phyloP scores from a whole-genome alignment of 2,888 invertebrate species.

The Dendrolimus houi region DNA sequence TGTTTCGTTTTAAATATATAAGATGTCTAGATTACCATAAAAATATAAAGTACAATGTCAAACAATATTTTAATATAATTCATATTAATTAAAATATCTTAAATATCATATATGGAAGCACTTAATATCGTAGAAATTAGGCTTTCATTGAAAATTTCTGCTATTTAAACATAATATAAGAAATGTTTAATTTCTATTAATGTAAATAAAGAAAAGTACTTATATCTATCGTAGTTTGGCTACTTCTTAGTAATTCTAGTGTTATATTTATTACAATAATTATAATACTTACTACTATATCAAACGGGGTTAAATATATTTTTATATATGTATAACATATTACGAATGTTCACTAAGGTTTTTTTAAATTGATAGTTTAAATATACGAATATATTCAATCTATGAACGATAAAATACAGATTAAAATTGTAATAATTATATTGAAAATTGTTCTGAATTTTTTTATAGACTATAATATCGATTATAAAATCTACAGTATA shows the following conservation, averaged over 20 bases:
- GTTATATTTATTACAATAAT: background rate
- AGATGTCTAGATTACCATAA: background rate
- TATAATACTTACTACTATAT: background rate
- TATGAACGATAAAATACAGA: background rate
- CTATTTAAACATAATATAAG: background rate
- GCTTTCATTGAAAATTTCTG: constrained; percentile 2
- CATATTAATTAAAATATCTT: too few species aligned
- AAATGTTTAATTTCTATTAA: background rate
- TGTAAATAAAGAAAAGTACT: background rate
- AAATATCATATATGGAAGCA: constrained; percentile 22
- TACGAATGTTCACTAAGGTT: constrained; percentile 25
- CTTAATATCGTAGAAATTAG: constrained; percentile 14
- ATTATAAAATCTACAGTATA: constrained; percentile 28
- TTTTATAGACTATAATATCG: background rate
- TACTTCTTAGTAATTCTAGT: background rate
- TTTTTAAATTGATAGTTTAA: constrained; percentile 16
- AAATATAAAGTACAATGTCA: too few species aligned
- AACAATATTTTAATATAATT: too few species aligned
- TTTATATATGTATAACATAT: constrained; percentile 8
- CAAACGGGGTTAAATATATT: background rate
- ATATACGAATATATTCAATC: background rate
- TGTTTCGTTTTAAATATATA: constrained; percentile 2
- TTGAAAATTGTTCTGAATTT: background rate
- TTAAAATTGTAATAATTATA: background rate
- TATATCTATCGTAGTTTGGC: background rate